Conservation (phyloP, 2,113 vertebrate species). For the Cettia cetti region DNA sequence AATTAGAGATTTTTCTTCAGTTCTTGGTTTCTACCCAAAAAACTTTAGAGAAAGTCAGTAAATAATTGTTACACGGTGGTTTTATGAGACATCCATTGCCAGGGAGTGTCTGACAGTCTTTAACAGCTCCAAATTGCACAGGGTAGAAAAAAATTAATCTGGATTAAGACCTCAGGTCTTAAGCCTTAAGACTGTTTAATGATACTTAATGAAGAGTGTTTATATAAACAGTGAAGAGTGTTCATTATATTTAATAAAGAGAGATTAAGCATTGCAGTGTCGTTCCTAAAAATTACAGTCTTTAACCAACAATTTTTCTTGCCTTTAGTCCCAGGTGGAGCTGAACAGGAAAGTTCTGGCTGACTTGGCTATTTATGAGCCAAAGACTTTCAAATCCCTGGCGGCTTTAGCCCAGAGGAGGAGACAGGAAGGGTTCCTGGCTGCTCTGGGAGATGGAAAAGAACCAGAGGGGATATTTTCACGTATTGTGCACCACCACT, state of each 20-base stretch:
- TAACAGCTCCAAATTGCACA: background rate
- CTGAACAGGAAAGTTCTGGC: slow-evolving; percentile 88
- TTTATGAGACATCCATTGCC: background rate
- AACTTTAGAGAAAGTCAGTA: background rate
- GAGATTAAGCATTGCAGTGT: background rate
- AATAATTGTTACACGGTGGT: background rate
- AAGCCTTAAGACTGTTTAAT: background rate
- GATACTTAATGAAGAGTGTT: background rate
- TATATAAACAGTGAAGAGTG: background rate
- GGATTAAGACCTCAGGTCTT: background rate
- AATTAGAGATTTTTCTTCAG: background rate
- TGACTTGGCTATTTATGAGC: slow-evolving; percentile 89
- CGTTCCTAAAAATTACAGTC: background rate
- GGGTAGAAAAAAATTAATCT: background rate
- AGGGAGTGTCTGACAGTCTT: background rate
- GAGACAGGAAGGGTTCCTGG: slow-evolving; percentile 84
- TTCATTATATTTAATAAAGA: background rate
- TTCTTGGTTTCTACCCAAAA: background rate
- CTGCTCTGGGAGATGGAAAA: slow-evolving; percentile 84
- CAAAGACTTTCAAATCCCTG: slow-evolving; percentile 87
- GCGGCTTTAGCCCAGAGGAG: slow-evolving; percentile 83
- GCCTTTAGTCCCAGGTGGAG: slow-evolving; percentile 82
- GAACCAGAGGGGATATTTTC: slow-evolving; percentile 90
- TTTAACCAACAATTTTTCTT: background rate
- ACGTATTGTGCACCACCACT: slow-evolving; percentile 76